These are phyloP conservation scores for Brachypteracias leptosomus DNA, from an alignment of 2,113 vertebrate genomes.

Conservation along the genomic window DNA sequence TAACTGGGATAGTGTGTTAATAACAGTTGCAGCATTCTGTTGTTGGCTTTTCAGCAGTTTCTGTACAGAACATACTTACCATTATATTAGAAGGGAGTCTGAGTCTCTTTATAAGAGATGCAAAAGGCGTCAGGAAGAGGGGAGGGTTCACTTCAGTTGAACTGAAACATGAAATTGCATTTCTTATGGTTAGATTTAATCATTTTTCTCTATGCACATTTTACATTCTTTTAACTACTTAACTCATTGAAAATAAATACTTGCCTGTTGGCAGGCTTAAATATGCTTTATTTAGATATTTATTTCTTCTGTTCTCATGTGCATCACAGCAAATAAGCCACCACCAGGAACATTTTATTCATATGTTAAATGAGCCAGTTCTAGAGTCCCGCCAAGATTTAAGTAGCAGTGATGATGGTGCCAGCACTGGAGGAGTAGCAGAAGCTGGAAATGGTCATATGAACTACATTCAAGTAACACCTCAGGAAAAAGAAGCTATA, in stretches of 20 bases:
- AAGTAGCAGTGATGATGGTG: slow-evolving; percentile 16
- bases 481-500: slow-evolving; percentile 98
- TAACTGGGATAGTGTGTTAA: background rate
- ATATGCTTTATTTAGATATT: background rate
- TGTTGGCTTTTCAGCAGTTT: background rate
- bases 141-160: background rate
- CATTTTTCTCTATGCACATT: background rate
- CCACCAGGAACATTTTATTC: slow-evolving; percentile 96
- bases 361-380: slow-evolving; percentile 94
- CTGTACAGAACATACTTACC: background rate
- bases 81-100: background rate
- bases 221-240: background rate
- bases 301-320: slow-evolving; percentile 40
- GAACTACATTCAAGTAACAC: slow-evolving; percentile 98
- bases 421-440: slow-evolving; percentile 69
- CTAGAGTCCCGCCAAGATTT: slow-evolving; percentile 81
- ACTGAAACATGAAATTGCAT: background rate
- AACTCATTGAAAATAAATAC: background rate
- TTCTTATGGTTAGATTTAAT: background rate
- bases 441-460: slow-evolving; percentile 84
- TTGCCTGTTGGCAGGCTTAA: background rate
- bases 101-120: background rate
- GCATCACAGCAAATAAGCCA: slow-evolving; percentile 90
- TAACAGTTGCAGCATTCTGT: background rate
- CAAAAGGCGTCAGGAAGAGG: background rate